Evolutionary conservation across 2,113 vertebrate genomes (phyloP).

Genomic region (Tragelaphus strepsiceros): DNA sequence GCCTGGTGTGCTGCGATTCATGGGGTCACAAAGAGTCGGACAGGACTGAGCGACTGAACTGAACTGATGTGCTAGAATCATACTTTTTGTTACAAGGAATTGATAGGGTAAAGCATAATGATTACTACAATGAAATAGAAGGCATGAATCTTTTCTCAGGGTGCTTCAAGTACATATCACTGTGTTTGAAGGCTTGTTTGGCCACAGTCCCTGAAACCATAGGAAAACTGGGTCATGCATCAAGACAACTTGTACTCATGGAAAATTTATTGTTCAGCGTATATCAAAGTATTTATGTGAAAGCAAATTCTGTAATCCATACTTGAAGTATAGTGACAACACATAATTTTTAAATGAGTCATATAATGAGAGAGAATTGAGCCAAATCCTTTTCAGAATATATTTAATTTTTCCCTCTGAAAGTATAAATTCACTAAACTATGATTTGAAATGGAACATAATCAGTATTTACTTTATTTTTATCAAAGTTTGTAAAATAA

Average conservation of each 20-base stretch:
- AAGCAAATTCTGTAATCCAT: neutral
- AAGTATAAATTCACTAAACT: constrained; percentile 15
- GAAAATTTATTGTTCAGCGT: neutral
- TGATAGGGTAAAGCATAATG: neutral
- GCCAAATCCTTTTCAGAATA: neutral
- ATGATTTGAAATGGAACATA: neutral
- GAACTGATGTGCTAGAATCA: neutral
- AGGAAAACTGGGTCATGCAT: neutral
- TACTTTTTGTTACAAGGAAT: neutral
- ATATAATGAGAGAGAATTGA: neutral
- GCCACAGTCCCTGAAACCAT: neutral
- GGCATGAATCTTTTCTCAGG: neutral
- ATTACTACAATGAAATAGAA: neutral
- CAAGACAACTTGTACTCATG: constrained; percentile 1
- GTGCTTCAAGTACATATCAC: neutral
- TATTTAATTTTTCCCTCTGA: neutral
- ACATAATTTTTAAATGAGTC: neutral
- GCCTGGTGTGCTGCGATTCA: too few relatives aligned
- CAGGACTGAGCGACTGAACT: too few relatives aligned
- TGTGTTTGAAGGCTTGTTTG: neutral
- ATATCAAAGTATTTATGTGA: neutral
- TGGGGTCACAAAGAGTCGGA: too few relatives aligned
- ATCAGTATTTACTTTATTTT: neutral
- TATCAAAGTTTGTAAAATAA: neutral
- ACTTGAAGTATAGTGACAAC: neutral